Evolutionary conservation across 30 jellyfish, hydroid and myxozoan species (phyloP).

Genomic region (Turritopsis dohrnii): DNA sequence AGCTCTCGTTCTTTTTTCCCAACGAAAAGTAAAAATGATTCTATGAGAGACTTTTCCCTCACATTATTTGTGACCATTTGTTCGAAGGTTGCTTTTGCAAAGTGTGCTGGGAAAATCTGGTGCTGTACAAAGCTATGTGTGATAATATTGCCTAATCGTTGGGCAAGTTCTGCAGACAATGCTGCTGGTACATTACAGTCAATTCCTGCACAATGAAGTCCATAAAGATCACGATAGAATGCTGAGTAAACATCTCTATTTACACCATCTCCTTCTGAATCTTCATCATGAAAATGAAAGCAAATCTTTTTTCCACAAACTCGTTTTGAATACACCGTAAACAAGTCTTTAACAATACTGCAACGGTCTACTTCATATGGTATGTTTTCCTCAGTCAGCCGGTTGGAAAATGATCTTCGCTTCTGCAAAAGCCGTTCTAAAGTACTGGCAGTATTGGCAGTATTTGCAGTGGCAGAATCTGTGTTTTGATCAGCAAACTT

Average conservation of each 20-base stretch:
- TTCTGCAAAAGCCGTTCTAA: neutral
- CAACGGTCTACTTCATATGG: slow-evolving; percentile 2
- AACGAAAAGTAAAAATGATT: neutral
- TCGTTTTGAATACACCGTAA: neutral
- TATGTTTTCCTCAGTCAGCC: neutral
- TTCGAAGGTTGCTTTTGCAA: neutral
- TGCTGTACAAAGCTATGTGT: slow-evolving; percentile 2
- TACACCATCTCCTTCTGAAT: neutral
- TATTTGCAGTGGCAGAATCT: neutral
- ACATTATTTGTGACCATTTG: neutral
- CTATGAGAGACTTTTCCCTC: neutral
- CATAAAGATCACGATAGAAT: neutral
- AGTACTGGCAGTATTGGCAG: neutral
- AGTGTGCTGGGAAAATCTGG: neutral
- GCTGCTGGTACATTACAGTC: neutral
- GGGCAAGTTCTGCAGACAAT: neutral
- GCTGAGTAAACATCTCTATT: neutral
- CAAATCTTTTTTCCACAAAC: neutral
- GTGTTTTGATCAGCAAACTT: neutral
- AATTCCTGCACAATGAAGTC: slow-evolving; percentile 8
- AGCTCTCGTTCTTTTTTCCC: neutral
- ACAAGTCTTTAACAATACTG: neutral
- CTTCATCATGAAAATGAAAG: neutral
- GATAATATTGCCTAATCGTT: neutral
- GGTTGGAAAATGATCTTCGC: neutral